These are phyloP conservation scores for Willowsia nigromaculata DNA, from an alignment of 2,888 invertebrate genomes.

Conservation along the genomic window DNA sequence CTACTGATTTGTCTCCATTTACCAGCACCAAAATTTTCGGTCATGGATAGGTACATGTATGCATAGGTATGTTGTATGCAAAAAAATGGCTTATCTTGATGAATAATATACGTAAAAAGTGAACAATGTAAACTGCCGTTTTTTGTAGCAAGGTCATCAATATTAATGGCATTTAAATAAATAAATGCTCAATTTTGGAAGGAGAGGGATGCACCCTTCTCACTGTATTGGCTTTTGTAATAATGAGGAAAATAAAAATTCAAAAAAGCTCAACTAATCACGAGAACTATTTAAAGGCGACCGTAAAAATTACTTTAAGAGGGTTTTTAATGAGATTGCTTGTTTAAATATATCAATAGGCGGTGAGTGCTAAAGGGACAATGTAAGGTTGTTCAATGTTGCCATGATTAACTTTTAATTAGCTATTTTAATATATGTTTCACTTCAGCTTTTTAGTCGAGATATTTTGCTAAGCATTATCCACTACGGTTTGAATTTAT, in stretches of 20 bases:
- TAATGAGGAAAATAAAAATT: neutral
- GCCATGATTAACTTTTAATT: constrained; percentile 6
- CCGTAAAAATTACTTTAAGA: neutral
- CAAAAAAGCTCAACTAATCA: constrained; percentile 27
- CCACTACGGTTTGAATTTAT: neutral
- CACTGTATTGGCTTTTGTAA: neutral
- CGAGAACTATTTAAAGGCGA: neutral
- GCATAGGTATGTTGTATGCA: neutral
- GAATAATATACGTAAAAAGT: neutral
- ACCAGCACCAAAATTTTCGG: too few relatives aligned
- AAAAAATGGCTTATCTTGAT: constrained; percentile 12
- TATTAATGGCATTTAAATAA: constrained; percentile 5
- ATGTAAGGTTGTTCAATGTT: neutral
- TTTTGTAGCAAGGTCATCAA: constrained; percentile 29
- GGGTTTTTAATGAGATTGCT: constrained; percentile 2
- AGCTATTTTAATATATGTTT: neutral
- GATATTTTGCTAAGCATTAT: neutral
- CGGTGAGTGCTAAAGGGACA: neutral
- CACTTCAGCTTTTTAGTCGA: too few relatives aligned
- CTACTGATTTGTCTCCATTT: neutral
- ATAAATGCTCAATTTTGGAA: constrained; percentile 14
- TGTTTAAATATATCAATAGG: constrained; percentile 4
- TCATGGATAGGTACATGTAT: too few relatives aligned
- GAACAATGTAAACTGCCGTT: neutral
- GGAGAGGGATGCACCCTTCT: constrained; percentile 12